Evolutionary conservation across 2,113 vertebrate genomes (phyloP).

Genomic region (Nannospalax galili): DNA sequence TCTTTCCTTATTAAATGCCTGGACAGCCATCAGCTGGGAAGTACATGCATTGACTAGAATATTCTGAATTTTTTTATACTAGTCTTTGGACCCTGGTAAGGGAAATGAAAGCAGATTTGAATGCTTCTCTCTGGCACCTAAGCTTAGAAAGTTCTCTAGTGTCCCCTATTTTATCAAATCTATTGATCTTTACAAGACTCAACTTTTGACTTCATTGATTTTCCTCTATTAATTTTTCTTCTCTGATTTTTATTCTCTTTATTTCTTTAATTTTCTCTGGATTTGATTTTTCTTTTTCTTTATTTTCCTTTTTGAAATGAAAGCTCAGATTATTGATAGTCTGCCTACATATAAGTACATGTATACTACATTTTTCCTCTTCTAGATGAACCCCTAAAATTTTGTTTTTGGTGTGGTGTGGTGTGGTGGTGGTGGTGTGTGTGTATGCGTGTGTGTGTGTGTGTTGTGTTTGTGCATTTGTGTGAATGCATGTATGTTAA

Average conservation of each 20-base stretch:
- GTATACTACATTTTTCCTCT: neutral
- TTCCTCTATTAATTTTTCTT: slow-evolving; percentile 3
- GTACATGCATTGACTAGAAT: neutral
- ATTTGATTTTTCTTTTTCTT: slow-evolving; percentile 29
- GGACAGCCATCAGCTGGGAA: neutral
- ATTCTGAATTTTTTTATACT: neutral
- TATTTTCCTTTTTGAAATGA: slow-evolving; percentile 37
- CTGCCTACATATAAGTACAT: neutral
- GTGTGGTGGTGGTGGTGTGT: neutral
- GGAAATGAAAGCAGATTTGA: neutral
- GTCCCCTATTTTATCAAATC: neutral
- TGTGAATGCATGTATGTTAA: too few relatives aligned
- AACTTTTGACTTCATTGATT: neutral
- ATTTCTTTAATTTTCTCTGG: neutral
- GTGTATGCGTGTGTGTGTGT: neutral
- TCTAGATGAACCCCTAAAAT: neutral
- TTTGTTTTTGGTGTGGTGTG: neutral
- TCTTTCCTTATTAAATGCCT: neutral
- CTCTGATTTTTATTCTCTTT: slow-evolving; percentile 32
- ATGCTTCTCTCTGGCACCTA: neutral
- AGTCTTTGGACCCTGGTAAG: neutral
- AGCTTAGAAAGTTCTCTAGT: neutral
- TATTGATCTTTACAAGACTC: neutral
- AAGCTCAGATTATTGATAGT: neutral
- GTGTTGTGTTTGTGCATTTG: too few relatives aligned